These are phyloP conservation scores for Darwinula stevensoni DNA, from an alignment of 2,888 invertebrate species.

Conservation along the genomic window DNA sequence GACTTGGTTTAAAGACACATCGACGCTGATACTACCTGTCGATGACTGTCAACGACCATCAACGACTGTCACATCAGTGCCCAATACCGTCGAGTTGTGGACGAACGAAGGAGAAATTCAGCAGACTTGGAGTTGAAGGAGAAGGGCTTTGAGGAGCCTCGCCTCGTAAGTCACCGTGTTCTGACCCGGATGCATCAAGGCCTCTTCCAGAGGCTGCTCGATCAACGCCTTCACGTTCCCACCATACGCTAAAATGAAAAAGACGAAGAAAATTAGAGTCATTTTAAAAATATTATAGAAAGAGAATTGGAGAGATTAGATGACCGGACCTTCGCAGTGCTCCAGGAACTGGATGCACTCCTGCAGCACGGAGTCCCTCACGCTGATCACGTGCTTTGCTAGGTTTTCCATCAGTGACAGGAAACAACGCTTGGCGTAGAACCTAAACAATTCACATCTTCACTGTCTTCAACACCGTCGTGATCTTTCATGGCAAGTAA, in stretches of 20 bases:
- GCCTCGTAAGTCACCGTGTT: constrained; percentile 79
- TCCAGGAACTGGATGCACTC: constrained; percentile 68
- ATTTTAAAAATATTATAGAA: too few relatives aligned
- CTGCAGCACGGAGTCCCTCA: constrained; percentile 53
- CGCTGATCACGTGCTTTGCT: constrained; percentile 60
- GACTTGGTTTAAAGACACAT: too few relatives aligned
- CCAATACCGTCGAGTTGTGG: too few relatives aligned
- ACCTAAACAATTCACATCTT: constrained; percentile 16
- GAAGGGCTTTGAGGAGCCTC: constrained; percentile 44
- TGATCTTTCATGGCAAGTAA: too few relatives aligned
- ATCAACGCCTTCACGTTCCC: constrained; percentile 49
- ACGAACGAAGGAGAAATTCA: too few relatives aligned
- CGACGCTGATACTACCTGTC: too few relatives aligned
- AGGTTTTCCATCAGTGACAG: constrained; percentile 69
- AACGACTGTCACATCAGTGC: too few relatives aligned
- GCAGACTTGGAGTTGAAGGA: constrained; percentile 24
- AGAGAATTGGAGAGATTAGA: too few relatives aligned
- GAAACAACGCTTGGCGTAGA: constrained; percentile 84
- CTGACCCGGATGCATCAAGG: constrained; percentile 34
- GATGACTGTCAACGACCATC: too few relatives aligned
- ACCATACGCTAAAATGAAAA: constrained; percentile 34
- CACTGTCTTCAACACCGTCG: not conserved
- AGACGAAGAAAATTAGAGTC: constrained; percentile 4
- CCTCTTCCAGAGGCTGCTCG: constrained; percentile 45
- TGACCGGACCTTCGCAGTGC: constrained; percentile 36